phyloP scores from a whole-genome alignment of 2,888 invertebrate genomes.

The Ochropleura plecta region DNA sequence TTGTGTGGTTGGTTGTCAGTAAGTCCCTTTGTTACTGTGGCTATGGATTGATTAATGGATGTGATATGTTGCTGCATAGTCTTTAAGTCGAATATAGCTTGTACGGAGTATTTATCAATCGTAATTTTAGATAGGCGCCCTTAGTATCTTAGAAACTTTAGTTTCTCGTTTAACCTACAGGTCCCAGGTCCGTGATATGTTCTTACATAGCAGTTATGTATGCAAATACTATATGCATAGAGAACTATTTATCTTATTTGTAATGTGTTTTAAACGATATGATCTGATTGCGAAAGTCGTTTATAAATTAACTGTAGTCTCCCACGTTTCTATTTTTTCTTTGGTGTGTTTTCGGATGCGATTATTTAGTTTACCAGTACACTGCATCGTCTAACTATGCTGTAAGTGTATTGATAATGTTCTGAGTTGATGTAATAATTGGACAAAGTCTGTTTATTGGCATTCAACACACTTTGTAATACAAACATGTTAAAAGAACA shows the following conservation, averaged over 20 bases:
- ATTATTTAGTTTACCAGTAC: slow-evolving; percentile 35
- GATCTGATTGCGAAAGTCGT: slow-evolving; percentile 74
- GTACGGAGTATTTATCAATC: slow-evolving; percentile 89
- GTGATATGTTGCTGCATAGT: slow-evolving; percentile 88
- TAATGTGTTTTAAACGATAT: slow-evolving; percentile 73
- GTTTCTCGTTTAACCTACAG: slow-evolving; percentile 81
- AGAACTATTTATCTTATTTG: slow-evolving; percentile 77
- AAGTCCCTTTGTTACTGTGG: slow-evolving; percentile 74
- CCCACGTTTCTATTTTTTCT: slow-evolving; percentile 78
- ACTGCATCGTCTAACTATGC: slow-evolving; percentile 56
- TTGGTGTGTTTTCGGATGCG: slow-evolving; percentile 78
- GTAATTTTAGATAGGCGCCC: slow-evolving; percentile 86
- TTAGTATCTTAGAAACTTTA: slow-evolving; percentile 81
- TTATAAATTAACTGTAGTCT: slow-evolving; percentile 58
- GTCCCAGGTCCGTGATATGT: slow-evolving; percentile 77
- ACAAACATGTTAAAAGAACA: slow-evolving; percentile 18
- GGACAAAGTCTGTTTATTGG: slow-evolving; percentile 59
- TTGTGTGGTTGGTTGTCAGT: slow-evolving; percentile 66
- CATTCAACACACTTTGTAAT: slow-evolving; percentile 37
- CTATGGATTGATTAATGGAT: slow-evolving; percentile 86
- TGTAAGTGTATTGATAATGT: slow-evolving; percentile 40
- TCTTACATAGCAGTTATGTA: slow-evolving; percentile 73
- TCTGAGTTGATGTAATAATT: slow-evolving; percentile 50
- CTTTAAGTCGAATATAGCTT: slow-evolving; percentile 82
- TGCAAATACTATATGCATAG: slow-evolving; percentile 73